These are phyloP conservation scores for Acanthochromis polyacanthus DNA, from an alignment of 2,113 vertebrate species.

Conservation along the genomic window DNA sequence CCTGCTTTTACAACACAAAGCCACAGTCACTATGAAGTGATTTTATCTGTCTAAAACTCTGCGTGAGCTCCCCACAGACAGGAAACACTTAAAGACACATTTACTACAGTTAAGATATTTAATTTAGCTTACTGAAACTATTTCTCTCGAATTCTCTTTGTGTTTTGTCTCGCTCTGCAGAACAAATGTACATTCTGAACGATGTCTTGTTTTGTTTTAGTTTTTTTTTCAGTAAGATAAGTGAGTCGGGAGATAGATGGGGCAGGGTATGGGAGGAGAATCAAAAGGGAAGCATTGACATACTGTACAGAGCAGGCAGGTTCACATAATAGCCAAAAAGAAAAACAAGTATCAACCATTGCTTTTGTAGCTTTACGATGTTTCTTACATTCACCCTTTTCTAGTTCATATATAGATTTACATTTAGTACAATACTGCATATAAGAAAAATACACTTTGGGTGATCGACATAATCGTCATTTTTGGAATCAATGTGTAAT, in stretches of 20 bases:
- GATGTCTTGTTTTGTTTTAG: not conserved
- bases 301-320: constrained; percentile 81
- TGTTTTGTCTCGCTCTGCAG: constrained; percentile 9
- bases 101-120: not conserved
- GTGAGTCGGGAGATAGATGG: constrained; percentile 63
- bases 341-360: constrained; percentile 83
- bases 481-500: not conserved
- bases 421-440: not conserved
- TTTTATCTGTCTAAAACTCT: constrained; percentile 23
- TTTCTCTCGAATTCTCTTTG: not conserved
- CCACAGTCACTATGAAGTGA: constrained; percentile 31
- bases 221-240: constrained; percentile 57
- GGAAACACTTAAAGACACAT: not conserved
- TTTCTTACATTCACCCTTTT: constrained; percentile 17
- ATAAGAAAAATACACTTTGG: not conserved
- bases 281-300: constrained; percentile 71
- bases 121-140: constrained; percentile 15
- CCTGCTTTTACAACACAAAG: constrained; percentile 48
- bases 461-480: not conserved
- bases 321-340: constrained; percentile 83
- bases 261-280: constrained; percentile 62
- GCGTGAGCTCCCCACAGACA: constrained; percentile 25
- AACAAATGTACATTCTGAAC: constrained; percentile 15
- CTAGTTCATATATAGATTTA: not conserved
- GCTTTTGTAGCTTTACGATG: constrained; percentile 90